Evolutionary conservation across 2,797 vertebrate species (phyloP).

Genomic region (Champsocephalus esox): DNA sequence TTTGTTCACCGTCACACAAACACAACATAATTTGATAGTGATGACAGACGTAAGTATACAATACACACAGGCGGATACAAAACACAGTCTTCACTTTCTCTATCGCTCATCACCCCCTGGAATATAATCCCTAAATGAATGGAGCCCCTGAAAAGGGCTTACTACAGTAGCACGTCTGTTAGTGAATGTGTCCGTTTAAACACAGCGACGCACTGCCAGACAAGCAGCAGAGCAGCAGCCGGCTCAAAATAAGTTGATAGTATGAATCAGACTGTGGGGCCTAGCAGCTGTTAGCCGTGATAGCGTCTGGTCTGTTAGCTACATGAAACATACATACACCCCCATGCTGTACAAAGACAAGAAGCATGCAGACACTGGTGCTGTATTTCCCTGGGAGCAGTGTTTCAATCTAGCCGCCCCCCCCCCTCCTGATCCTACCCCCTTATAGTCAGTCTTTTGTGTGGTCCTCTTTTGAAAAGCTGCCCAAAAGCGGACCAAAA

Average conservation of each 20-base stretch:
- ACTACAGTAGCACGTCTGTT: slow-evolving; percentile 59
- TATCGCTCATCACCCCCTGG: slow-evolving; percentile 25
- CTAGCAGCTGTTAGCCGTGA: slow-evolving; percentile 60
- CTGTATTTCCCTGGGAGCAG: slow-evolving; percentile 53
- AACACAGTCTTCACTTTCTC: slow-evolving; percentile 35
- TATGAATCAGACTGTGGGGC: slow-evolving; percentile 54
- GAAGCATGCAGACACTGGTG: slow-evolving; percentile 18
- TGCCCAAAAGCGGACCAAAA: slow-evolving; percentile 51
- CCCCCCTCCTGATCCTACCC: background rate
- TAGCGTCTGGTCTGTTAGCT: slow-evolving; percentile 22
- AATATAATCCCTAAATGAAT: slow-evolving; percentile 70
- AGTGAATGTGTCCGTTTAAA: slow-evolving; percentile 27
- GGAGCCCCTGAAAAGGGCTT: slow-evolving; percentile 51
- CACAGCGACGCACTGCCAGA: slow-evolving; percentile 33
- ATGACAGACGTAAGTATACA: background rate
- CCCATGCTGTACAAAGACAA: slow-evolving; percentile 26
- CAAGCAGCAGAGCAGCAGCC: slow-evolving; percentile 32
- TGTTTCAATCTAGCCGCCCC: slow-evolving; percentile 22
- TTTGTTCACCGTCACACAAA: slow-evolving; percentile 5
- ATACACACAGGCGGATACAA: slow-evolving; percentile 7
- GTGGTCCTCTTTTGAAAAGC: slow-evolving; percentile 53
- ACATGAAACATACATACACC: slow-evolving; percentile 22
- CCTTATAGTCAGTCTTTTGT: slow-evolving; percentile 61
- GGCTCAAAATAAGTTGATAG: slow-evolving; percentile 49
- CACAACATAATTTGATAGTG: slow-evolving; percentile 13